Conservation (phyloP, 2,113 vertebrate genomes). For the Eurystomus gularis region DNA sequence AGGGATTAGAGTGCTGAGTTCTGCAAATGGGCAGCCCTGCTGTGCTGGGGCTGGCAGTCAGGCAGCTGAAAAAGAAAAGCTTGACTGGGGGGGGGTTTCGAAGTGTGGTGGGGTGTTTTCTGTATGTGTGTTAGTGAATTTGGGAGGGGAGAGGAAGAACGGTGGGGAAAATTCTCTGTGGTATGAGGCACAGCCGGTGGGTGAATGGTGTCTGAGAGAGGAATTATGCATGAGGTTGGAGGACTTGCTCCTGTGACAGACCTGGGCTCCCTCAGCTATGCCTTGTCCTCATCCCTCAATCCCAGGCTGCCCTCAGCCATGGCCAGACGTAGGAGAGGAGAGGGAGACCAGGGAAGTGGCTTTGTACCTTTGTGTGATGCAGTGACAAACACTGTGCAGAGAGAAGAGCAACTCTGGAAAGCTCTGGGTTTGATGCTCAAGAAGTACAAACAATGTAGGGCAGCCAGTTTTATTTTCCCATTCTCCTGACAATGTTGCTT, state of each 20-base stretch:
- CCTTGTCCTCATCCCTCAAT: neutral
- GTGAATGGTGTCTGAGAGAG: neutral
- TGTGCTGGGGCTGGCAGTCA: neutral
- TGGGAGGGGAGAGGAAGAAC: neutral
- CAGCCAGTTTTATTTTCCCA: neutral
- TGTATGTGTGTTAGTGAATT: neutral
- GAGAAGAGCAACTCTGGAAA: neutral
- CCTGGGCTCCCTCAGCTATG: neutral
- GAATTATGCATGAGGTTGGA: neutral
- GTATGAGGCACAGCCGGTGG: neutral
- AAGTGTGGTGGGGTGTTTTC: neutral
- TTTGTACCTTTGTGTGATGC: neutral
- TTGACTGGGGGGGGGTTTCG: accelerated
- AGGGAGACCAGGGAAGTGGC: neutral
- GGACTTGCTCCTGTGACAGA: neutral
- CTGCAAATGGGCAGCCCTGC: neutral
- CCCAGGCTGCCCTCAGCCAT: neutral
- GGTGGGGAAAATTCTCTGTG: neutral
- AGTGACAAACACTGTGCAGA: neutral
- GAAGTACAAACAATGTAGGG: neutral
- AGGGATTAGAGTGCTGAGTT: neutral
- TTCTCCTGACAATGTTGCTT: neutral
- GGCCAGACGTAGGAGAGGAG: neutral
- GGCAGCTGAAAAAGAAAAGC: neutral
- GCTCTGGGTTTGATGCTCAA: neutral